phyloP scores from a whole-genome alignment of 2,113 vertebrate genomes.

The Pituophis catenifer region DNA sequence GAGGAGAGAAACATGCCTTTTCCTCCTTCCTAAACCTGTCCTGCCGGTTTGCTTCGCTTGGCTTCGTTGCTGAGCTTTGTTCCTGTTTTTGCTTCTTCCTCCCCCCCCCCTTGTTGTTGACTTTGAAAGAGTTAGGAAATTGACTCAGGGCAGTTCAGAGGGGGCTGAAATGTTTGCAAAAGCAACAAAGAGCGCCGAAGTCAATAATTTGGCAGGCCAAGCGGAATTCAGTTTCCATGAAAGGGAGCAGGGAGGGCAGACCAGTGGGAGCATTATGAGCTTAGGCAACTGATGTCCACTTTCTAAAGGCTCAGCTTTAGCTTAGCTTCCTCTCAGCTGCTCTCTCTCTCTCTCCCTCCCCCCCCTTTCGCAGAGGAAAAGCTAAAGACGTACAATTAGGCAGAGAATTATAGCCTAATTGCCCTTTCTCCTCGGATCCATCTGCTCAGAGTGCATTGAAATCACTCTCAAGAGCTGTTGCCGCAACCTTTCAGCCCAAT shows the following conservation, averaged over 20 bases:
- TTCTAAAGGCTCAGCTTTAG: slow-evolving; percentile 1
- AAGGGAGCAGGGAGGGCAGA: not conserved
- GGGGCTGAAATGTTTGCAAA: not conserved
- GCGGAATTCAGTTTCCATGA: not conserved
- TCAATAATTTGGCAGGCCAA: not conserved
- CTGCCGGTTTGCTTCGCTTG: not conserved
- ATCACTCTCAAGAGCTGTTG: not conserved
- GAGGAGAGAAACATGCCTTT: too few species aligned
- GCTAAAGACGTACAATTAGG: not conserved
- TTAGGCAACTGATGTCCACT: not conserved
- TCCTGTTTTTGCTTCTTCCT: not conserved
- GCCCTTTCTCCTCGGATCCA: slow-evolving; percentile 12
- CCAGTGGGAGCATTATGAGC: not conserved
- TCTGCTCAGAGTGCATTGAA: not conserved
- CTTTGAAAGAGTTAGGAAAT: not conserved
- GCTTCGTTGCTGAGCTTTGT: not conserved
- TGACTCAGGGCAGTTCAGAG: not conserved
- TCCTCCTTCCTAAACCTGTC: not conserved
- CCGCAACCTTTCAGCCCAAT: not conserved
- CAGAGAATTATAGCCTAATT: not conserved
- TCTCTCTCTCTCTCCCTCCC: accelerated
- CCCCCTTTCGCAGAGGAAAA: accelerated
- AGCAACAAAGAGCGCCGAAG: not conserved
- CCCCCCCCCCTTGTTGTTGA: too few species aligned
- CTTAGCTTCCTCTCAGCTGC: not conserved